These are phyloP conservation scores for Acrocera orbiculus DNA, from an alignment of 2,888 invertebrate genomes.

Conservation along the genomic window DNA sequence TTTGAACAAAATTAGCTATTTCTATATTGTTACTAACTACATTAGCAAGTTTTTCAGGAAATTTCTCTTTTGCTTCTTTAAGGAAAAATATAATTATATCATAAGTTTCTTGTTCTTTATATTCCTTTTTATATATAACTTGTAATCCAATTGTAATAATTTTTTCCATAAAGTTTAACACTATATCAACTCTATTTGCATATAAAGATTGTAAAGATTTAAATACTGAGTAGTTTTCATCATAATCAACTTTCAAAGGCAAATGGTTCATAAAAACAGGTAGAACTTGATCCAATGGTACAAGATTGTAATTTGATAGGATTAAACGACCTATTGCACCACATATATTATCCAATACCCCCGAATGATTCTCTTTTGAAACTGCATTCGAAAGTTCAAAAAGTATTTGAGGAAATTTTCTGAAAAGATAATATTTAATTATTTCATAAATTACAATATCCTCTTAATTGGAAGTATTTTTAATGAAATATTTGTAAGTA, in stretches of 20 bases:
- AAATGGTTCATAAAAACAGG: conserved; percentile 51
- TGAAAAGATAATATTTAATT: conserved; percentile 17
- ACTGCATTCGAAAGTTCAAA: conserved; percentile 48
- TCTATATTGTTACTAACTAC: conserved; percentile 28
- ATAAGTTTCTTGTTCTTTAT: conserved; percentile 21
- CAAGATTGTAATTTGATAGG: conserved; percentile 39
- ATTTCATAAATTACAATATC: background rate
- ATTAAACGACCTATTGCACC: conserved; percentile 60
- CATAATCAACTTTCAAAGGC: conserved; percentile 54
- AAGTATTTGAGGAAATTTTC: conserved; percentile 46
- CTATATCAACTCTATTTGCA: conserved; percentile 38
- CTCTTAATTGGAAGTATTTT: no score
- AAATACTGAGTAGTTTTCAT: conserved; percentile 53
- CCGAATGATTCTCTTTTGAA: conserved; percentile 41
- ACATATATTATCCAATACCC: conserved; percentile 58
- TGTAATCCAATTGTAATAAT: conserved; percentile 38
- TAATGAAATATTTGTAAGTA: no score
- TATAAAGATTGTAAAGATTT: conserved; percentile 46
- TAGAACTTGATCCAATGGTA: conserved; percentile 56
- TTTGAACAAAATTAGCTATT: conserved; percentile 18
- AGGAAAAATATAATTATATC: conserved; percentile 34
- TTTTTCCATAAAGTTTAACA: conserved; percentile 35
- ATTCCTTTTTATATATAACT: conserved; percentile 39
- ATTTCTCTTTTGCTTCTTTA: conserved; percentile 37
- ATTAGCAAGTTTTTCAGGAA: conserved; percentile 36